These are phyloP conservation scores for Dinothrombium tinctorium DNA, from an alignment of 1,140 invertebrate species.

Conservation along the genomic window DNA sequence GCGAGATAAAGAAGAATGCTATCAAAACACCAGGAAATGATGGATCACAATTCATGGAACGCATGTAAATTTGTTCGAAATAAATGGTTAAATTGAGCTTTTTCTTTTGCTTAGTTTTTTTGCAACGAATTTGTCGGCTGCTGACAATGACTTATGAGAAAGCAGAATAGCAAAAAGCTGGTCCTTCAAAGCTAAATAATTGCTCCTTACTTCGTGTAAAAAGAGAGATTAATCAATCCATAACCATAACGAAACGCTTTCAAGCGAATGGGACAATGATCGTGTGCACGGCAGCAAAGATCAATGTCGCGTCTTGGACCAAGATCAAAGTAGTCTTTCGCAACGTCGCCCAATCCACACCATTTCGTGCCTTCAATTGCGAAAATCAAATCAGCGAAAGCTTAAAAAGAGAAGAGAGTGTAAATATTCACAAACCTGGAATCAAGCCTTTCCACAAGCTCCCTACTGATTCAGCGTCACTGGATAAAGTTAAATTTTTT, in stretches of 20 bases:
- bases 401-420: not conserved
- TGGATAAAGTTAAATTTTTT: not conserved
- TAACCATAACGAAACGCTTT: constrained; percentile 43
- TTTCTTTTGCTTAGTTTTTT: not conserved
- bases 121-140: not conserved
- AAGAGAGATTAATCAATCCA: constrained; percentile 51
- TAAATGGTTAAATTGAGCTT: not conserved
- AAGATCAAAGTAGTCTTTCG: constrained; percentile 38
- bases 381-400: not conserved
- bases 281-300: constrained; percentile 48
- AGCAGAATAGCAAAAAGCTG: no score
- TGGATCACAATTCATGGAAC: not conserved
- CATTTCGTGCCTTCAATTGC: constrained; percentile 29
- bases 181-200: not conserved
- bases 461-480: not conserved
- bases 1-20: not conserved
- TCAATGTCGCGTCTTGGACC: constrained; percentile 38
- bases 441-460: constrained; percentile 1
- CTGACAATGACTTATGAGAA: no score
- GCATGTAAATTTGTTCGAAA: not conserved
- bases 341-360: constrained; percentile 47
- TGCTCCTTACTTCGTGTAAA: constrained; percentile 53
- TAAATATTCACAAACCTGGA: not conserved
- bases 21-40: not conserved
- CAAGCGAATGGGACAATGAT: constrained; percentile 33